Evolutionary conservation across 1,140 invertebrate species (phyloP), one percentile per base, ranked within the genome.

Genomic region (Ectropis grisescens): DNA sequence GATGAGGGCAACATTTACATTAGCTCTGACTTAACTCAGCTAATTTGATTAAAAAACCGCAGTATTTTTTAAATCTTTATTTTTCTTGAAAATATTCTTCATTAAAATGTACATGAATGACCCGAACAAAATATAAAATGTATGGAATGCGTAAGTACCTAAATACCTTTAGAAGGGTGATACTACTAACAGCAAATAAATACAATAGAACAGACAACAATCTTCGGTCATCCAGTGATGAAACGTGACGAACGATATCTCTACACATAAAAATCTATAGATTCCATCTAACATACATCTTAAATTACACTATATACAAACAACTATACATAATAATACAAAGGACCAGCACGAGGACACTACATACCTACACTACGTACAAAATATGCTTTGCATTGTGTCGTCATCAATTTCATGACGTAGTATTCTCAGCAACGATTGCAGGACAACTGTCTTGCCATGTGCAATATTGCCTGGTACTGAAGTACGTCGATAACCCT

Each of bases 121-220:
- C 57, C 57, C 50, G 47, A 51, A 29, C 32, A 52, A 37, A 30
- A 46, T 41, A 37, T 55, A 46, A 43, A 47, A 42, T n/a, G 42
- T 33, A 44, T 69, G 70, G 67, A 75, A 75, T 75, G 67, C 65
- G 53, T 71, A 67, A 75, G 67, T 71, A 71, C 57, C 56, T 58
- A 61, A 39, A 47, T 31, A 56, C 50, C 45, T 42, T 38, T 34
- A 10, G 29, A 38, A 46, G 31, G 31, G 30, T 14, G 37, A 11
- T 27, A 7, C 10, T 11, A 32, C 8, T 32, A 13, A 37, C 23
- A 42, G 24, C 31, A 36, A 11, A 11, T 14, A 12, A 29, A 27
- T 25, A 11, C 11, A 34, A 23, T 12, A 9, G n/a, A 37, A 28
- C 11, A 30, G 16, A 31, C 36, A 37, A 37, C 28, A 36, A 24